Evolutionary conservation across 2,113 vertebrate genomes (phyloP), one percentile per base, ranked within the genome.

Genomic region (Cyprinus carpio): DNA sequence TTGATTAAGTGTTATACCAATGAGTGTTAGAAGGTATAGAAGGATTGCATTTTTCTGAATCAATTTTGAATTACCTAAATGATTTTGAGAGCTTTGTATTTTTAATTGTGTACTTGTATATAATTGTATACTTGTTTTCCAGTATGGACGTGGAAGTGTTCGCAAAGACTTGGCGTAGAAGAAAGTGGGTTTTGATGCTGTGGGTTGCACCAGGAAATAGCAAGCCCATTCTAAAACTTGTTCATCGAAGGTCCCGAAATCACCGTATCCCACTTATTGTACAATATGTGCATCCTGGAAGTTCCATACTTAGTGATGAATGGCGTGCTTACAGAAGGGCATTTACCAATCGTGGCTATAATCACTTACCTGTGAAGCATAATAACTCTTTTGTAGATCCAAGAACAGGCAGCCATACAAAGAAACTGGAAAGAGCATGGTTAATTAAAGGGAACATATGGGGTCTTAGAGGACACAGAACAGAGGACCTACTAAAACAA

Each of bases 191-290:
- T 8, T 72, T 72, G 1, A 43, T 72, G 69, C 34, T 72, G 69
- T 34, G 69, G 37, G 18, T 40, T 37, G 37, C 69, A 72, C 13
- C 13, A 69, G 9, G 29, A 69, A 69, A 34, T 37, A 71, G 31
- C 29, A 72, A 72, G 10, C 69, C 69, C 3, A 9, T 72, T 72
- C 34, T 72, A 37, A 37, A 40, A 20, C 34, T 72, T 23, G 69
- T 72, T 72, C 18, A 72, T 40, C 18, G 10, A 23, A 43, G 69
- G 69, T 11, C 69, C 34, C 8, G 69, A 37, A 72, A 12, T 40
- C 31, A 43, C 8, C 69, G n/a, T 10, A 72, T 72, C 69, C 69
- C 69, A 40, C 69, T 43, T n/a, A 72, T 72, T n/a, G 69, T 23
- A 23, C 20, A 2, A 37, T 34, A 72, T 43, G 37, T 40, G 34